Base-by-base conservation (phyloP, 2,113 vertebrate species). In the Nannobrachium achirus region DNA sequence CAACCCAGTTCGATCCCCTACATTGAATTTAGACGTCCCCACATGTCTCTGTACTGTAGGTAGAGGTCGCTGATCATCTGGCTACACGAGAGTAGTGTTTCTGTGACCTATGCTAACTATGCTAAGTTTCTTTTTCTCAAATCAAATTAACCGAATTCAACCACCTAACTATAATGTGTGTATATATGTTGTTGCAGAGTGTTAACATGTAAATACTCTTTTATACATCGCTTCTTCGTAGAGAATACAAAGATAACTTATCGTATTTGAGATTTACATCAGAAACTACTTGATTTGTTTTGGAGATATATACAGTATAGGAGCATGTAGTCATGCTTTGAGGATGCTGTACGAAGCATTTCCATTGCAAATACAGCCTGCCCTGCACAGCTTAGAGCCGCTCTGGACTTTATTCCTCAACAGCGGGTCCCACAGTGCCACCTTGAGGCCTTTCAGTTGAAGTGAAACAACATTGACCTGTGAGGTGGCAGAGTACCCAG, bases 51-150 rank as follows among this genome's bases (percentile, higher is more conserved):
- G 25, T n/a, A n/a, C n/a, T n/a, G n/a, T n/a, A n/a, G 25, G 25
- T 5, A 33, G 25, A 33, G 25, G 6, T 33, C 25, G 25, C 25
- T 33, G 25, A 33, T 33, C 25, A 33, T 5, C 25, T 33, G 25
- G 25, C 25, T 1, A 33, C 1, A 5, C 25, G 1, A 33, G 25
- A 33, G 3, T 2, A 48, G 56, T 49, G 18, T 69, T 81, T 76
- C 49, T 38, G 49, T 79, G 59, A 33, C 11, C 50, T 71, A 71
- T 33, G 25, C 25, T 33, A 33, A 33, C 7, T 67, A 9, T 2
- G 61, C 67, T 14, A 75, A 77, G 58, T 68, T 80, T 77, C 61
- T 42, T 38, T 45, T 56, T 72, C 66, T 65, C 8, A 44, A n/a
- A 63, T 7, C 40, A 55, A 71, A 68, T 76, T 71, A 57, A 66